phyloP scores from a whole-genome alignment of 2,888 invertebrate genomes.

The Digitonthophagus gazella region DNA sequence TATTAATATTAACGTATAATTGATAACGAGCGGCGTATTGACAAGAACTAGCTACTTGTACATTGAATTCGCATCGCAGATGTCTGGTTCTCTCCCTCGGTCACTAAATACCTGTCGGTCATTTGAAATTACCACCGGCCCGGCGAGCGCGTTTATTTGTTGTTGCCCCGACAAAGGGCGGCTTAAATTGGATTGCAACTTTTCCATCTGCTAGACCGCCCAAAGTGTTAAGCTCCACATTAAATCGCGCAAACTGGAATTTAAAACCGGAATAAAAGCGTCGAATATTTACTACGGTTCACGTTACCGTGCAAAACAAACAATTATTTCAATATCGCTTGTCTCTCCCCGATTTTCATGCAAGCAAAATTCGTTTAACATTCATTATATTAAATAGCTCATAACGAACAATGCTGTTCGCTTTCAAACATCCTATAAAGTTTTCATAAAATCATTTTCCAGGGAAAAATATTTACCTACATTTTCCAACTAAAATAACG shows the following conservation, averaged over 20 bases:
- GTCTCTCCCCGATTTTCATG: not conserved
- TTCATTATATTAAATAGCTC: not conserved
- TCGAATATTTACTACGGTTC: not conserved
- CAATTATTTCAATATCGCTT: not conserved
- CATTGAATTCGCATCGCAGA: not conserved
- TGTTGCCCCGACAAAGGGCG: not conserved
- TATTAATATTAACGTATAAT: slow-evolving; percentile 28
- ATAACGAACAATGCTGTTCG: not conserved
- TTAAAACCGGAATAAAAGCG: not conserved
- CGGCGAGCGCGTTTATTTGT: not conserved
- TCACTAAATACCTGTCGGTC: not conserved
- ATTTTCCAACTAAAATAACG: no score
- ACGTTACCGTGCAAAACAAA: not conserved
- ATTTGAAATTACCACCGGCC: not conserved
- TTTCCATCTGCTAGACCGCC: not conserved
- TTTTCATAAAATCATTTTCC: no score
- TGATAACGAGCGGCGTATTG: slow-evolving; percentile 14
- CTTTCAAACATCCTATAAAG: no score
- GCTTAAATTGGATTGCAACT: not conserved
- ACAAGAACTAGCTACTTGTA: not conserved
- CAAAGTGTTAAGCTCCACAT: not conserved
- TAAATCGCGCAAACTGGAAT: not conserved
- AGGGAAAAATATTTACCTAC: no score
- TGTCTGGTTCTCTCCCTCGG: not conserved
- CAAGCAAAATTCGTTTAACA: not conserved